Evolutionary conservation across 2,888 invertebrate genomes (phyloP).

Genomic region (Nephrotoma guestfalica): DNA sequence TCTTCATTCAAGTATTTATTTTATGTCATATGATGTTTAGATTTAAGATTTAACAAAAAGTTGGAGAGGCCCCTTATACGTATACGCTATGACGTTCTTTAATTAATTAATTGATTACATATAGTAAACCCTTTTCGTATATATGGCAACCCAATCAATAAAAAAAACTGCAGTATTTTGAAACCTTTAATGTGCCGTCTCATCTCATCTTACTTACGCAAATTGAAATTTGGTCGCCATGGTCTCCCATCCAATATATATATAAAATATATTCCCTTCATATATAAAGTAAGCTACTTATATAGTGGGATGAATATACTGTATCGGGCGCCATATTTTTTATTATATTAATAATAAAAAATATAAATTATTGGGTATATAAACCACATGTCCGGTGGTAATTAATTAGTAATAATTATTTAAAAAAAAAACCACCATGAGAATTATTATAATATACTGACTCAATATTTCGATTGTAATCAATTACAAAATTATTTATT

Average conservation of each 20-base stretch:
- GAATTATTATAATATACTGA: neutral
- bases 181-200: neutral
- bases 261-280: neutral
- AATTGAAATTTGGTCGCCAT: neutral
- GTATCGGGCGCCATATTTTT: neutral
- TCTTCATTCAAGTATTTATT: neutral
- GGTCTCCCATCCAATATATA: neutral
- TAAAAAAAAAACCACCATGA: neutral
- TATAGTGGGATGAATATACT: neutral
- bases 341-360: neutral
- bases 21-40: constrained; percentile 2
- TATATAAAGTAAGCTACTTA: neutral
- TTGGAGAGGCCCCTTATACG: neutral
- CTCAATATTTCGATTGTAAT: neutral
- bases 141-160: neutral
- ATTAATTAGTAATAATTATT: neutral
- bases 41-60: neutral
- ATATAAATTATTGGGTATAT: neutral
- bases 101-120: neutral
- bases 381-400: neutral
- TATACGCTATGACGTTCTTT: neutral
- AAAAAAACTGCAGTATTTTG: neutral
- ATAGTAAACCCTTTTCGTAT: neutral
- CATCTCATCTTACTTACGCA: neutral
- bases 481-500: neutral